Conservation (phyloP, 2,113 vertebrate genomes). For the Pheucticus melanocephalus region DNA sequence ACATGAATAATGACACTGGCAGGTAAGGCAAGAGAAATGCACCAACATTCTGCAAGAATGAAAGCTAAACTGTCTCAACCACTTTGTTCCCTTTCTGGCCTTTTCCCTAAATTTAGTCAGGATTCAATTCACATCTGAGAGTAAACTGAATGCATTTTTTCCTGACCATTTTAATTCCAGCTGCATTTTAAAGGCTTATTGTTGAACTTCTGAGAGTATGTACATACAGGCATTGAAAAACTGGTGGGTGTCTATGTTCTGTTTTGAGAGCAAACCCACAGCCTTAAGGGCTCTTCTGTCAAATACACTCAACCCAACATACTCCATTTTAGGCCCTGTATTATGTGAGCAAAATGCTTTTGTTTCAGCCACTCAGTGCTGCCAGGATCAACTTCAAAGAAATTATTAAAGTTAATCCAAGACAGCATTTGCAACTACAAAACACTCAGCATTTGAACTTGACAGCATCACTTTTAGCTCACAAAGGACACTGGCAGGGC, state of each 20-base stretch:
- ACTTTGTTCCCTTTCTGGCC: background rate
- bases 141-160: background rate
- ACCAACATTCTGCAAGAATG: background rate
- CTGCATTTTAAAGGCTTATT: constrained; percentile 58
- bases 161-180: constrained; percentile 23
- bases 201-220: constrained; percentile 48
- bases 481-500: background rate
- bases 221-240: constrained; percentile 39
- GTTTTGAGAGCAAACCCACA: constrained; percentile 52
- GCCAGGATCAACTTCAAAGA: constrained; percentile 52
- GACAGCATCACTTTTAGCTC: background rate
- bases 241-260: constrained; percentile 44
- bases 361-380: background rate
- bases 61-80: background rate
- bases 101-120: background rate
- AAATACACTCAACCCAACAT: background rate
- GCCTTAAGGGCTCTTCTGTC: constrained; percentile 53
- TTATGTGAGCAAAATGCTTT: constrained; percentile 24
- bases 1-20: background rate
- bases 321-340: background rate
- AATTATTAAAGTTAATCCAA: constrained; percentile 38
- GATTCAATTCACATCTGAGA: constrained; percentile 25
- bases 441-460: background rate
- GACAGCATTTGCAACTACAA: background rate
- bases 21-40: background rate